These are phyloP conservation scores for Schizopygopsis malacanthus DNA, from an alignment of 2,797 vertebrate genomes.

Conservation along the genomic window DNA sequence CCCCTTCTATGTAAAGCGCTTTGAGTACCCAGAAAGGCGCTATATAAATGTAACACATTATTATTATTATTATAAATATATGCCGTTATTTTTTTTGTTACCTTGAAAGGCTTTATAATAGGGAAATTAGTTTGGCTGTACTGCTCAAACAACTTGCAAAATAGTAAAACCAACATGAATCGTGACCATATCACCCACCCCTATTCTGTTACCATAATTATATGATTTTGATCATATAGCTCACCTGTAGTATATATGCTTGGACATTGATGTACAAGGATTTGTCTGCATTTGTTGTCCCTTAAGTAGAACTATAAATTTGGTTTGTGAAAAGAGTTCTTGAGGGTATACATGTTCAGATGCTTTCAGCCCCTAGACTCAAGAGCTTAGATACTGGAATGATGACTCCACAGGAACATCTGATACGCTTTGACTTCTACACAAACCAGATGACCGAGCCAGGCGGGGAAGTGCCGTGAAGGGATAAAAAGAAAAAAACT, in stretches of 20 bases:
- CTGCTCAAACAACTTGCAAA: too few relatives aligned
- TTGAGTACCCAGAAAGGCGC: too few relatives aligned
- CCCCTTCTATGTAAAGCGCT: too few relatives aligned
- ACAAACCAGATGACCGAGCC: constrained; percentile 53
- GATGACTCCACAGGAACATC: constrained; percentile 31
- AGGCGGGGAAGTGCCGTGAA: constrained; percentile 10
- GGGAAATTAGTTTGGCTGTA: too few relatives aligned
- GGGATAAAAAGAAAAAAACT: constrained; percentile 17
- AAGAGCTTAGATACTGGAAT: background rate
- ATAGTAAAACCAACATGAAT: too few relatives aligned
- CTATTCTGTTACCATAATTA: background rate
- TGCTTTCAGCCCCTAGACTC: constrained; percentile 29
- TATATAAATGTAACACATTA: too few relatives aligned
- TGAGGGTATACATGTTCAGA: constrained; percentile 1
- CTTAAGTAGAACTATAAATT: constrained; percentile 19
- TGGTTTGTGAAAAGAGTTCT: constrained; percentile 1
- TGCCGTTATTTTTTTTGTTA: too few relatives aligned
- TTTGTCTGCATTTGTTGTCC: constrained; percentile 27
- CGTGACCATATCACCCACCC: too few relatives aligned
- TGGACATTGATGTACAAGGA: background rate
- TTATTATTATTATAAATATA: too few relatives aligned
- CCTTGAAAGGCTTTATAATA: too few relatives aligned
- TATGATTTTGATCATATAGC: background rate
- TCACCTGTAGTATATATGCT: background rate
- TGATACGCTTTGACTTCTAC: constrained; percentile 39